Base-by-base conservation (phyloP, 2,888 invertebrate genomes). In the Acrobasis repandana region DNA sequence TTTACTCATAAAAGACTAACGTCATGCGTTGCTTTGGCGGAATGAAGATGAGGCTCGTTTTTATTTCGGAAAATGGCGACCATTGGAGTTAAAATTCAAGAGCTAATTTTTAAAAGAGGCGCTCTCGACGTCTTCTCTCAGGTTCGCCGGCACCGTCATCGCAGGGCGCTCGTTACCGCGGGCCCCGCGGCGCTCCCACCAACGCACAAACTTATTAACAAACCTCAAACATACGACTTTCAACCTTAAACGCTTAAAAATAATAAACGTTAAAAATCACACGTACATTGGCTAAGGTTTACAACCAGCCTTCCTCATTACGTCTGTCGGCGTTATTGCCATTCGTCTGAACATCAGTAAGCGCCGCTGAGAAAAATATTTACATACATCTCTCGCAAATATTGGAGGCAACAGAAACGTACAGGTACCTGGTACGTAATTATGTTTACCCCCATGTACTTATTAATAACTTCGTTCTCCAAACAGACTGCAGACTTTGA, bases 281-380 rank as follows among this genome's bases (percentile, higher is more conserved):
- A 59, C 54, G 60, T 59, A 61, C 64, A 61, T 65, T 79, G 69
- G 77, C 61, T 61, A 76, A 74, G 72, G 69, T 79, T 80, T 80
- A 83, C 76, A 78, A 74, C 77, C 81, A 79, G 74, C 79, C 80
- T 84, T 85, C 83, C 84, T 88, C 85, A 87, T 88, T 87, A 87
- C 85, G 82, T 83, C 83, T 83, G 85, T 82, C 83, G 80, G 79
- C 76, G 80, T 83, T 86, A 87, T 86, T 85, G 83, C 85, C 79
- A 80, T 82, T 81, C 76, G 71, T 76, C 77, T 80, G 78, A 83
- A 83, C 83, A 80, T 83, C 80, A 83, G 82, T 84, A 83, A 82
- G 78, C 79, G 79, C 80, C 81, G 83, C 80, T 82, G 75, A 78
- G 83, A 85, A 85, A 86, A 88, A 88, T 88, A 88, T 89, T 88